These are phyloP conservation scores for Drosophila dives DNA, from an alignment of 2,888 invertebrate species.

Conservation along the genomic window DNA sequence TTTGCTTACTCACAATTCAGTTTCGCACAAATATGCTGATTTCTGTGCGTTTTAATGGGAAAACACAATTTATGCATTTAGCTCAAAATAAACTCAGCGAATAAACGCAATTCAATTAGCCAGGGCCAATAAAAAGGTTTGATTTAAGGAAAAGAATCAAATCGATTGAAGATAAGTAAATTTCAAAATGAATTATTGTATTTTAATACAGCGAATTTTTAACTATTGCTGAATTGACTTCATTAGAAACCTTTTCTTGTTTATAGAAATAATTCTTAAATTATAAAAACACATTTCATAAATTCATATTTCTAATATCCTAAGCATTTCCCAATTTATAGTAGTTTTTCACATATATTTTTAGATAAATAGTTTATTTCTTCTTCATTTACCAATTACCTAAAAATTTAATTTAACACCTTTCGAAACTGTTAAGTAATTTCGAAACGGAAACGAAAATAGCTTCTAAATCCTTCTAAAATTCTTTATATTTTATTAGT, in stretches of 20 bases:
- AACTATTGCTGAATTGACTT: no score
- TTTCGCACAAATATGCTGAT: constrained; percentile 35
- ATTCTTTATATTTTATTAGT: background rate
- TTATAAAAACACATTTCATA: background rate
- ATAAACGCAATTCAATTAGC: constrained; percentile 16
- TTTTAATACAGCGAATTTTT: background rate
- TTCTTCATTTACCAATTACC: background rate
- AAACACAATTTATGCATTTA: constrained; percentile 39
- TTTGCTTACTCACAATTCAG: constrained; percentile 34
- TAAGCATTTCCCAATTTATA: no score
- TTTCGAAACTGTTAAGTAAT: background rate
- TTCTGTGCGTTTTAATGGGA: constrained; percentile 31
- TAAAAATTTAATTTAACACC: background rate
- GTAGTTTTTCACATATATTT: background rate
- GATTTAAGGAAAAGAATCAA: background rate
- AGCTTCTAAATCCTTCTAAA: background rate
- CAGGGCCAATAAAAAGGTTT: background rate
- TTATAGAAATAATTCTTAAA: background rate
- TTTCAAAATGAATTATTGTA: background rate
- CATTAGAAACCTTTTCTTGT: background rate
- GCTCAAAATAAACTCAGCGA: constrained; percentile 9
- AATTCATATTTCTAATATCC: no score
- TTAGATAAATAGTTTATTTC: background rate
- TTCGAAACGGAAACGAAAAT: background rate
- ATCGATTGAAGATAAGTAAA: background rate